Base-by-base conservation (phyloP, 2,888 invertebrate species). In the Oconnorella tubifera region DNA sequence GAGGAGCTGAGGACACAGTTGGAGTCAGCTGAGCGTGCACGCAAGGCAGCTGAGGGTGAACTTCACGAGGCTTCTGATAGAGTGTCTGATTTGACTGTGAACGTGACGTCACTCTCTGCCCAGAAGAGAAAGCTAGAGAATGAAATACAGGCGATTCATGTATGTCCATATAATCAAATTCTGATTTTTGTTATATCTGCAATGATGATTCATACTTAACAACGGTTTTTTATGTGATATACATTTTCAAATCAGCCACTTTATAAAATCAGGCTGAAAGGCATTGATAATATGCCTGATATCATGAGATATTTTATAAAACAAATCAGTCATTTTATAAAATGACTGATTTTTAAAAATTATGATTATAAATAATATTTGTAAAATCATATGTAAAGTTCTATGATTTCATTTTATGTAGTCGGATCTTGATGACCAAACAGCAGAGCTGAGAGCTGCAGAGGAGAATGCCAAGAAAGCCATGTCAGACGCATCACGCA, bases 91-190 rank as follows among this genome's bases (percentile, higher is more conserved):
- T 87, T 98, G 74, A 89, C 91, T 78, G 93, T 93, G 76, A 92
- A 95, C 84, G 92, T 90, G 84, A 90, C 91, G 72, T 94, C 95
- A 77, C 88, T 97, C 80, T 90, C 92, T 70, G 92, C 93, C 78
- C 92, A 95, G 86, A 99, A 98, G 92, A 92, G 98, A 89, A 98
- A 99, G 88, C 88, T 99, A 84, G 98, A 99, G 84, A 90, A 92
- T 80, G 97, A 98, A 86, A 88, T 99, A 83, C 93, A 95, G 86
- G 96, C 98, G 77, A 89, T 98, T 84, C 60, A 63, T 33, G 65
- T 63, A 23, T 14, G 40, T 40, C n/a, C n/a, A n/a, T n/a, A n/a
- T n/a, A n/a, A n/a, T n/a, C n/a, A n/a, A n/a, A n/a, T n/a, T n/a
- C n/a, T n/a, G n/a, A n/a, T n/a, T n/a, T n/a, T n/a, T n/a, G n/a